phyloP scores from a whole-genome alignment of 2,797 vertebrate species.

The Danio choprae region DNA sequence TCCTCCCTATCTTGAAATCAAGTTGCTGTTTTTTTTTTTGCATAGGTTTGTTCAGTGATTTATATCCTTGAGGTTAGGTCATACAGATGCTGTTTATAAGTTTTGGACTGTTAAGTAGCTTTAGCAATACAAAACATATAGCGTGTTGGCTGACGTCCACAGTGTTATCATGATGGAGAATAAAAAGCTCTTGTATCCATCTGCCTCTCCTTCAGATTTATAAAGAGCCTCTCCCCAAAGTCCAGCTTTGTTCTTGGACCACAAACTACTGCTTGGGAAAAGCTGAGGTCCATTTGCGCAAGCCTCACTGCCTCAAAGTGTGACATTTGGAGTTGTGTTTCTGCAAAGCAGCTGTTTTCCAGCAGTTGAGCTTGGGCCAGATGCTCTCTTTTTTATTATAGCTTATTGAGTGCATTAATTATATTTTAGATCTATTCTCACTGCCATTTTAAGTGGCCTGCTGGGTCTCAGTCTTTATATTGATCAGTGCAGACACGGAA shows the following conservation, averaged over 20 bases:
- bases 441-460: slow-evolving; percentile 43
- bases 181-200: slow-evolving; percentile 42
- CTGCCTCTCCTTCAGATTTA: slow-evolving; percentile 62
- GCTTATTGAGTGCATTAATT: slow-evolving; percentile 32
- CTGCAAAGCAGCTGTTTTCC: slow-evolving; percentile 54
- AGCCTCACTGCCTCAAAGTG: slow-evolving; percentile 50
- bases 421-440: slow-evolving; percentile 43
- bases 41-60: slow-evolving; percentile 49
- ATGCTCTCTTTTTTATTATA: slow-evolving; percentile 28
- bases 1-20: slow-evolving; percentile 32
- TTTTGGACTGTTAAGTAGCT: slow-evolving; percentile 55
- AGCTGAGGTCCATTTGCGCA: slow-evolving; percentile 53
- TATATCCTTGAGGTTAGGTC: slow-evolving; percentile 56
- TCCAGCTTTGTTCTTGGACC: slow-evolving; percentile 68
- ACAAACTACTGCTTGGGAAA: slow-evolving; percentile 63
- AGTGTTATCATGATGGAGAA: slow-evolving; percentile 50
- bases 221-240: slow-evolving; percentile 63
- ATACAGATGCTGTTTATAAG: slow-evolving; percentile 61
- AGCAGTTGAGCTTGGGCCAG: slow-evolving; percentile 47
- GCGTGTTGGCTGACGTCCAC: slow-evolving; percentile 62
- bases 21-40: slow-evolving; percentile 42
- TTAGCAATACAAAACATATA: slow-evolving; percentile 60
- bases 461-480: slow-evolving; percentile 2
- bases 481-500: slow-evolving; percentile 40
- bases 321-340: slow-evolving; percentile 65